A percentile compares a stretch with the other conserved stretches of the same genome.
These are phyloP conservation scores for Halichondria panicea DNA, from an alignment of 37 sponge, comb jelly and placozoan species.

Conservation along the genomic window DNA sequence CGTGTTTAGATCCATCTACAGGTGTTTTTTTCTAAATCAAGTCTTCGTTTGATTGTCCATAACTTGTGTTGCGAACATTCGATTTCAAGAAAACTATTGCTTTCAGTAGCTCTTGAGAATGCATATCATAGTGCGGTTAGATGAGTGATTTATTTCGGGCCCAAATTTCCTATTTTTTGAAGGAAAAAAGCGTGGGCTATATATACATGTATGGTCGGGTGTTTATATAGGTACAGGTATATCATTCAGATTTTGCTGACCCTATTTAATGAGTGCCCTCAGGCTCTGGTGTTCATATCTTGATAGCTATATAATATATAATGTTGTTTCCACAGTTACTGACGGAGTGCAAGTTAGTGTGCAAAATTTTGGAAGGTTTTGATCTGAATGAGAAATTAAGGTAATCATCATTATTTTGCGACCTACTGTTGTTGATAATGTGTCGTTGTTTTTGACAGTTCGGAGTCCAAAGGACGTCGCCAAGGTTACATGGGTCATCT, in stretches of 20 bases:
- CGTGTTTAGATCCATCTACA: no score
- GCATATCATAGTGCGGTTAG: no score
- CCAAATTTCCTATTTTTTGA: neutral
- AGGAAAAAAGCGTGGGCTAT: neutral
- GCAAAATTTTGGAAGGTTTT: slow-evolving; percentile 55
- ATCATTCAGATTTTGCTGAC: slow-evolving; percentile 10
- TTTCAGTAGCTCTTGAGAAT: no score
- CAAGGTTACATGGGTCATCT: slow-evolving; percentile 91
- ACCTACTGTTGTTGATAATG: neutral
- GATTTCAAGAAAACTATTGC: no score
- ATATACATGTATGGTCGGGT: slow-evolving; percentile 26
- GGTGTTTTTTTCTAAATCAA: no score
- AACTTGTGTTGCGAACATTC: no score
- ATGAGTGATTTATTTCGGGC: neutral
- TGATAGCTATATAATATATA: no score
- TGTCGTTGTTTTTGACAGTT: neutral
- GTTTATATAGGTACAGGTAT: slow-evolving; percentile 25
- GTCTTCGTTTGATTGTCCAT: no score
- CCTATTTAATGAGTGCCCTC: no score
- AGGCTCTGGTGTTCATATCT: no score
- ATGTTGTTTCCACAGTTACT: slow-evolving; percentile 42
- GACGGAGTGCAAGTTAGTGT: slow-evolving; percentile 45
- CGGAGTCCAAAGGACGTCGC: slow-evolving; percentile 34
- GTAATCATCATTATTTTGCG: slow-evolving; percentile 4
- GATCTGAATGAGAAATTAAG: slow-evolving; percentile 29